phyloP scores from a whole-genome alignment of 2,888 invertebrate genomes.

The Himalopsyche anomala region DNA sequence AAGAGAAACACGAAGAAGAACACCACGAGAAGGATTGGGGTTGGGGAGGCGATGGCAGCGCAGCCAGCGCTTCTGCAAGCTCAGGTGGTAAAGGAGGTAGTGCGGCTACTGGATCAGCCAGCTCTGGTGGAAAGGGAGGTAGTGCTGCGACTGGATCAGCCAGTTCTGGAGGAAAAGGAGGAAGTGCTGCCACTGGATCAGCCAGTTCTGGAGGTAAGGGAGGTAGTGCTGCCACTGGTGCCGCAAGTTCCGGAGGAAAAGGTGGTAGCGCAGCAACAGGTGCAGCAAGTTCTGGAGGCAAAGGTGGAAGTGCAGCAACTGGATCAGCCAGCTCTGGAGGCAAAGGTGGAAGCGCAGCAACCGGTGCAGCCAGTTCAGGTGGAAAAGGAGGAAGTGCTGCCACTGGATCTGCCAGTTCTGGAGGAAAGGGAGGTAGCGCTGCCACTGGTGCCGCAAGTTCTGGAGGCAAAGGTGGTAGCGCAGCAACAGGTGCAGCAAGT shows the following conservation, averaged over 20 bases:
- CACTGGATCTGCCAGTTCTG: background rate
- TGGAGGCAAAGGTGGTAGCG: background rate
- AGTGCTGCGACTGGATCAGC: background rate
- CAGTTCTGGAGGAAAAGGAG: background rate
- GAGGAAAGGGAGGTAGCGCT: background rate
- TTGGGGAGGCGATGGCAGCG: background rate
- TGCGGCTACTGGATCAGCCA: background rate
- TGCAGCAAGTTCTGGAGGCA: background rate
- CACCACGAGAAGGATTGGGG: too few species aligned
- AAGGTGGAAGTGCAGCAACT: background rate
- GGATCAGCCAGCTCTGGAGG: background rate
- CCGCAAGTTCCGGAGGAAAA: background rate
- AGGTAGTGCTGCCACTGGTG: background rate
- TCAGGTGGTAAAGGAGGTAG: background rate
- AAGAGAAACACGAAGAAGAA: background rate
- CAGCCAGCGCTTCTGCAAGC: conserved; percentile 12
- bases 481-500: background rate
- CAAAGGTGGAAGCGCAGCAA: background rate
- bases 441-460: background rate
- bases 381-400: background rate
- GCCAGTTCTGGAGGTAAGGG: background rate
- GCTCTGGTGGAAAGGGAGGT: background rate
- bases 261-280: background rate
- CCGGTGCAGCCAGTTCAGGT: too few species aligned
- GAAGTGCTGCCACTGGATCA: background rate